Conservation (phyloP, 2,113 vertebrate species). For the Sprattus sprattus region DNA sequence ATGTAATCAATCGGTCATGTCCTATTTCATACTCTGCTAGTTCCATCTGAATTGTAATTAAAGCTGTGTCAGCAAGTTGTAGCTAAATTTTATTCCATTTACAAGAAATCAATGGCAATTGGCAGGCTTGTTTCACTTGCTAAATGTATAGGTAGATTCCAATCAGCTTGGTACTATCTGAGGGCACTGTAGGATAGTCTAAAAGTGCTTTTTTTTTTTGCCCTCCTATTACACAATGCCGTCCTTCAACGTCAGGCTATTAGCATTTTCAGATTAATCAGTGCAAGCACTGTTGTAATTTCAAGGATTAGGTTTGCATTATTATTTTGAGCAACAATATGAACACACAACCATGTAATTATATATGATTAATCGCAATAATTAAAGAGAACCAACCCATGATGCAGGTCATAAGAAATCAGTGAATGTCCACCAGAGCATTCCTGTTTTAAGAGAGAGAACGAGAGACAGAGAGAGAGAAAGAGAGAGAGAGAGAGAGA, state of each 20-base stretch:
- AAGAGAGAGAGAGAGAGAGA: background rate
- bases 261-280: background rate
- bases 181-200: background rate
- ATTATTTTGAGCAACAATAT: background rate
- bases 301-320: background rate
- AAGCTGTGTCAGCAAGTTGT: conserved; percentile 40
- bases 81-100: conserved; percentile 56
- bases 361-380: background rate
- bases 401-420: background rate
- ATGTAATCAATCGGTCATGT: conserved; percentile 75
- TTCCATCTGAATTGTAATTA: conserved; percentile 59
- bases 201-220: background rate
- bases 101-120: conserved; percentile 58
- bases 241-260: background rate
- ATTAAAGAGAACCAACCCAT: background rate
- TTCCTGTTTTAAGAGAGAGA: too few relatives aligned
- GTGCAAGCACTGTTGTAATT: background rate
- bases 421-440: background rate
- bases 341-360: background rate
- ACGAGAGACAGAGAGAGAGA: too few relatives aligned
- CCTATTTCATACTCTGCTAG: conserved; percentile 76
- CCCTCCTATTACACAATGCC: background rate
- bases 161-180: background rate
- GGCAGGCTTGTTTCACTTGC: conserved; percentile 37
- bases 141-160: background rate